Percentiles rank a stretch among this genome's conserved stretches.
Conservation (phyloP, 2,113 vertebrate genomes). For the Phyllostomus hastatus region DNA sequence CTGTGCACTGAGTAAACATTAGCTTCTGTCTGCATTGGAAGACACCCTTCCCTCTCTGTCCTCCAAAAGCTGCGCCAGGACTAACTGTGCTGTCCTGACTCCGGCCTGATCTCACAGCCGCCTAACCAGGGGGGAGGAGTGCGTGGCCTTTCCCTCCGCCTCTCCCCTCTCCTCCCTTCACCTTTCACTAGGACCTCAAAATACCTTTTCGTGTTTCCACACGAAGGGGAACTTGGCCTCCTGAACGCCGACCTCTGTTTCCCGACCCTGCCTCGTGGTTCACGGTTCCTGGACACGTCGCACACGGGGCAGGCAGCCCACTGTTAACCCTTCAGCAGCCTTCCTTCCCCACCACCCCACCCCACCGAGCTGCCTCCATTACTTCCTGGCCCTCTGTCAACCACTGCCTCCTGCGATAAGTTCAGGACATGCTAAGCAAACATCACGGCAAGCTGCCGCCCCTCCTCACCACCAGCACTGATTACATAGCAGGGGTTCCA, state of each 20-base stretch:
- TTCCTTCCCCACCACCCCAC: no score
- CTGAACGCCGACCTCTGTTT: neutral
- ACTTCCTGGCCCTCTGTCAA: neutral
- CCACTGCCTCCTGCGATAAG: neutral
- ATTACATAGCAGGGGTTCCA: neutral
- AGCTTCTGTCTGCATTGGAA: neutral
- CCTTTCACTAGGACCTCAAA: neutral
- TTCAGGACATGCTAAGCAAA: neutral
- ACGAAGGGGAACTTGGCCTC: no score
- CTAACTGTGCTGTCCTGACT: neutral
- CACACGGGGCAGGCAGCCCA: no score
- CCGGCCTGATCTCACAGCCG: neutral
- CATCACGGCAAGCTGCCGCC: fast-evolving
- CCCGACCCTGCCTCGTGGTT: fast-evolving
- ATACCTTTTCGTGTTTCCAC: neutral
- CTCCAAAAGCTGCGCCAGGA: neutral
- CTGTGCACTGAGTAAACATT: neutral
- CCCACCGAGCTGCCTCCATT: neutral
- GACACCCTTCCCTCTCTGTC: neutral
- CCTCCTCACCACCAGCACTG: neutral
- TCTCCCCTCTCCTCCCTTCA: neutral
- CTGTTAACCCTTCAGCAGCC: fast-evolving
- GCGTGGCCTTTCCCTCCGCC: no score
- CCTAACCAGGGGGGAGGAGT: neutral
- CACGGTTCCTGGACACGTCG: neutral